Evolutionary conservation across 2,113 vertebrate species (phyloP).

Genomic region (Progne subis): DNA sequence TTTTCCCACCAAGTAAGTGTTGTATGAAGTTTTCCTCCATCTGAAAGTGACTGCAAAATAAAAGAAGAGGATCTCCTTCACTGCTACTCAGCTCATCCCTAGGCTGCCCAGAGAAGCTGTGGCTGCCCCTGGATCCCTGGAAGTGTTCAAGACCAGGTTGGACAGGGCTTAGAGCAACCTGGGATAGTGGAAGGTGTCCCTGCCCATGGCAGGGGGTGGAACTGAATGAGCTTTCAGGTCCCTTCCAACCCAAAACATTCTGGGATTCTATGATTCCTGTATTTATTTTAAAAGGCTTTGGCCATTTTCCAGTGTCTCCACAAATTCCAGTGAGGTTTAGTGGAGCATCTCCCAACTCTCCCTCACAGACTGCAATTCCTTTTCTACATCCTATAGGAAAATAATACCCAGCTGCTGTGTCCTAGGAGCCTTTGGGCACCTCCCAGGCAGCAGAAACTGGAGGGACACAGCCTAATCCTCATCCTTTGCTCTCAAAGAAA

Average conservation of each 20-base stretch:
- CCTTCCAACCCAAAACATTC: not conserved
- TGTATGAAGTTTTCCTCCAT: not conserved
- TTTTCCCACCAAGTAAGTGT: not conserved
- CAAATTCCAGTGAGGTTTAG: not conserved
- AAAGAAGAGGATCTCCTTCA: not conserved
- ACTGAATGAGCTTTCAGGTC: not conserved
- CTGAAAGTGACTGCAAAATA: not conserved
- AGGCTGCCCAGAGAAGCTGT: not conserved
- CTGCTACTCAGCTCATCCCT: not conserved
- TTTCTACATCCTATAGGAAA: not conserved
- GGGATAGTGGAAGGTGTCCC: not conserved
- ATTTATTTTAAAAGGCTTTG: not conserved
- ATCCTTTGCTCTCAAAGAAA: not conserved
- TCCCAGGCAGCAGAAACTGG: not conserved
- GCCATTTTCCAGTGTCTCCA: not conserved
- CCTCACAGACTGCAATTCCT: fast-evolving
- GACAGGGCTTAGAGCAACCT: fast-evolving
- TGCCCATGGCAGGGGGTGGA: not conserved
- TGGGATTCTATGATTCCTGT: not conserved
- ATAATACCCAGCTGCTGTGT: not conserved
- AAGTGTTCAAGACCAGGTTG: not conserved
- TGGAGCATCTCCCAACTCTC: not conserved
- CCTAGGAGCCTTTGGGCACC: not conserved
- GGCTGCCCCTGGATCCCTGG: not conserved
- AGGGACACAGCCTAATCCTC: not conserved